Percentiles rank a stretch among this genome's conserved stretches.
Conservation (phyloP, 2,888 invertebrate genomes). For the Scaptomyza flava region DNA sequence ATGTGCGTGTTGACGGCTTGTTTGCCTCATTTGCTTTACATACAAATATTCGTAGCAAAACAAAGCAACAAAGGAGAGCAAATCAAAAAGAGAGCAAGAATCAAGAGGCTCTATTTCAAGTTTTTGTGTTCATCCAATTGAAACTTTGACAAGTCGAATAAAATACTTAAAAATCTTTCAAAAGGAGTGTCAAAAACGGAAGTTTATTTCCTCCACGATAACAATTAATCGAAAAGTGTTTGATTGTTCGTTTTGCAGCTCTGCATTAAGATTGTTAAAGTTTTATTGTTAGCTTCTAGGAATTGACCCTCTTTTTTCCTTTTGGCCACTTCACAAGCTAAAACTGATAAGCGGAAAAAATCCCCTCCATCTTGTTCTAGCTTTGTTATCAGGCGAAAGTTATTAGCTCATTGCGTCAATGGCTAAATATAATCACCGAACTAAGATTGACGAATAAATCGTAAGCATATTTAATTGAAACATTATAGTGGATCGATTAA, state of each 20-base stretch:
- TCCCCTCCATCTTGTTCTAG: conserved; percentile 21
- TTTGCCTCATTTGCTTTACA: conserved; percentile 44
- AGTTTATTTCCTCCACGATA: conserved; percentile 40
- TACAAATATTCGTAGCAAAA: conserved; percentile 73
- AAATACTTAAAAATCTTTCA: no score
- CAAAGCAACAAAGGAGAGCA: conserved; percentile 51
- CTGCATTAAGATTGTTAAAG: background rate
- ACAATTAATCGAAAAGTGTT: background rate
- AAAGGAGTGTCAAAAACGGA: conserved; percentile 24
- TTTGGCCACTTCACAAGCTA: conserved; percentile 46
- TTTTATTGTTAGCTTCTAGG: conserved; percentile 32
- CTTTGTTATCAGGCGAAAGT: conserved; percentile 31
- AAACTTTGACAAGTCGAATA: no score
- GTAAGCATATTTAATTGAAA: conserved; percentile 70
- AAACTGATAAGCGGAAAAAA: conserved; percentile 12
- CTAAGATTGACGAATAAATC: conserved; percentile 20
- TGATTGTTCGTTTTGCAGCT: background rate
- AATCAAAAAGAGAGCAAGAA: background rate
- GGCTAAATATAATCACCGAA: conserved; percentile 68
- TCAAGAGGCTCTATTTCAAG: background rate
- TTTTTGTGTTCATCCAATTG: background rate
- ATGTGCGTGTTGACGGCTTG: conserved; percentile 45
- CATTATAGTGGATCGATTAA: conserved; percentile 63
- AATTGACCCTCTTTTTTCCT: conserved; percentile 62
- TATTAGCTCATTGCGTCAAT: conserved; percentile 69